Conservation (phyloP, 2,888 invertebrate species). For the Drosophila fulvimacula region DNA sequence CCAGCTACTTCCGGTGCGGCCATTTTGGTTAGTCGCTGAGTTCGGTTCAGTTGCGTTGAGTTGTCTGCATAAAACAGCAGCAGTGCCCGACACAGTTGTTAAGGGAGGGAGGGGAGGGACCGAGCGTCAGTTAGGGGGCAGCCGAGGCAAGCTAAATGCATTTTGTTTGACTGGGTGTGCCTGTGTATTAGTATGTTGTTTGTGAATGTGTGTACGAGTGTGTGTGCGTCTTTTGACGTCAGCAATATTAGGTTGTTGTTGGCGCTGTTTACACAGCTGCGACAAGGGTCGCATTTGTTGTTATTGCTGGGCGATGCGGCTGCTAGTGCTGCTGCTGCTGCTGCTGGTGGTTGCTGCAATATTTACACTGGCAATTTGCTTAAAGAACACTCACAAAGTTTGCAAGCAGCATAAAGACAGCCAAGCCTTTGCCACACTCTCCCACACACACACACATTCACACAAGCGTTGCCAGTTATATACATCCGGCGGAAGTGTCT, state of each 20-base stretch:
- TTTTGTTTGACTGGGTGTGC: constrained; percentile 35
- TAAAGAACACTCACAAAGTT: constrained; percentile 56
- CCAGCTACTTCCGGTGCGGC: constrained; percentile 73
- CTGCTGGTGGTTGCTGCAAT: constrained; percentile 59
- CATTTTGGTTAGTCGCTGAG: constrained; percentile 67
- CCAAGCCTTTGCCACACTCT: constrained; percentile 25
- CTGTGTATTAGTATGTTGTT: constrained; percentile 10
- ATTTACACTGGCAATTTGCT: constrained; percentile 77
- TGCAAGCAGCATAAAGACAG: constrained; percentile 27
- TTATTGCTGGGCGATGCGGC: constrained; percentile 53
- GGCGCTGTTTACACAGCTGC: constrained; percentile 74
- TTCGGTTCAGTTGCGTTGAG: constrained; percentile 51
- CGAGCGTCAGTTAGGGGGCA: constrained; percentile 4
- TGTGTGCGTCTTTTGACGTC: constrained; percentile 65
- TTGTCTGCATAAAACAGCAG: constrained; percentile 58
- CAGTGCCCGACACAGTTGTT: background rate
- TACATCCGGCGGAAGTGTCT: constrained; percentile 58
- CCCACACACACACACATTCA: constrained; percentile 4
- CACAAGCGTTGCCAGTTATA: constrained; percentile 38
- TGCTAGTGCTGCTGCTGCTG: constrained; percentile 31
- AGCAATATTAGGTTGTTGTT: constrained; percentile 60
- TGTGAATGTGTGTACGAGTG: constrained; percentile 21
- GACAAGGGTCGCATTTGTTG: constrained; percentile 67
- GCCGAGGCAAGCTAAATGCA: constrained; percentile 52
- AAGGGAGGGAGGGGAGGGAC: constrained; percentile 2